These are phyloP conservation scores for Plumapathes pennacea DNA, from an alignment of 92 coral and sea anemone species.

Conservation along the genomic window DNA sequence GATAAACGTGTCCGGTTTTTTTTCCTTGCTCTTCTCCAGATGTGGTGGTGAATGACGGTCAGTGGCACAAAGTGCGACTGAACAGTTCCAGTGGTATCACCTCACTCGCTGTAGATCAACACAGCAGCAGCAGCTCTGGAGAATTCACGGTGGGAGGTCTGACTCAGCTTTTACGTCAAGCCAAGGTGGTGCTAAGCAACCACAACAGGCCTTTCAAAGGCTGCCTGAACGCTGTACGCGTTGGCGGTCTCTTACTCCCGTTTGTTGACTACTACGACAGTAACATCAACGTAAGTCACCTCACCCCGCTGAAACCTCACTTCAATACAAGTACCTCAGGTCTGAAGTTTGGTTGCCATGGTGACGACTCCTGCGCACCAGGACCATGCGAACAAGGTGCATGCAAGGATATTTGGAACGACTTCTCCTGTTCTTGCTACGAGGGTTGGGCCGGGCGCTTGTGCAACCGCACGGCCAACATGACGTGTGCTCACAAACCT, in stretches of 20 bases:
- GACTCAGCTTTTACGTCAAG: too few relatives aligned
- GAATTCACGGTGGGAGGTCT: too few relatives aligned
- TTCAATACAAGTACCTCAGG: constrained; percentile 49
- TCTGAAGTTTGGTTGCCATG: constrained; percentile 70
- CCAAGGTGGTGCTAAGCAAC: too few relatives aligned
- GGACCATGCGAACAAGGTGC: constrained; percentile 72
- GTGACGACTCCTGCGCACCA: constrained; percentile 67
- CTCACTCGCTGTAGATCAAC: constrained; percentile 37
- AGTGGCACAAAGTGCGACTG: constrained; percentile 70
- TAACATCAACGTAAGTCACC: constrained; percentile 58
- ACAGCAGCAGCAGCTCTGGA: too few relatives aligned
- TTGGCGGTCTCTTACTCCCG: constrained; percentile 82
- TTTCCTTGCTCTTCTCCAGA: constrained; percentile 37
- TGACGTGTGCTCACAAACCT: constrained; percentile 82
- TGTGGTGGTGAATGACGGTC: constrained; percentile 66
- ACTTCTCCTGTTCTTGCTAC: constrained; percentile 74
- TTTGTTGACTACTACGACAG: constrained; percentile 74
- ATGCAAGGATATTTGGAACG: constrained; percentile 81
- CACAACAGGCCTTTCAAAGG: too few relatives aligned
- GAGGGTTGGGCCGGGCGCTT: constrained; percentile 71
- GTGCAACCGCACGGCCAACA: constrained; percentile 79
- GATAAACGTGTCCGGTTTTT: too few relatives aligned
- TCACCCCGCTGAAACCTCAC: constrained; percentile 72
- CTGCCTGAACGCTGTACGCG: constrained; percentile 72
- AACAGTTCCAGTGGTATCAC: constrained; percentile 46